These are phyloP conservation scores for Xestia c-nigrum DNA, from an alignment of 2,888 invertebrate species.

Conservation along the genomic window DNA sequence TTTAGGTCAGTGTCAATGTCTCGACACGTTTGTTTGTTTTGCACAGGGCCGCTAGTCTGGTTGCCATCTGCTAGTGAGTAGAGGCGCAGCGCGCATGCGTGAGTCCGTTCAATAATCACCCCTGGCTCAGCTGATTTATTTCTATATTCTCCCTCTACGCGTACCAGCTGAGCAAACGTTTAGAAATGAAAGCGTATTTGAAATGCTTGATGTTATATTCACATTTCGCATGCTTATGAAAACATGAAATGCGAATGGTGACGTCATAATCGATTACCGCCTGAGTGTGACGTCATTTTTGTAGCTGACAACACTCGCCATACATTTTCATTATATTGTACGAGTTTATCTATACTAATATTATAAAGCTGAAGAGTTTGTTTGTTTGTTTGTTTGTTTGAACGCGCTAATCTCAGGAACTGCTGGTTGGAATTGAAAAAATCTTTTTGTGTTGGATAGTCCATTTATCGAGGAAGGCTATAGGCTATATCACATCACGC, in stretches of 20 bases:
- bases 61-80: slow-evolving; percentile 65
- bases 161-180: slow-evolving; percentile 37
- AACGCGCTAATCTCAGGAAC: too few relatives aligned
- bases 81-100: slow-evolving; percentile 82
- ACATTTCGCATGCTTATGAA: slow-evolving; percentile 12
- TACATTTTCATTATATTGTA: slow-evolving; percentile 11
- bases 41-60: slow-evolving; percentile 77
- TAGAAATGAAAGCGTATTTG: slow-evolving; percentile 3
- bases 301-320: slow-evolving; percentile 18
- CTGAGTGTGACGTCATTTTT: slow-evolving; percentile 38
- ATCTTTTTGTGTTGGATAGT: too few relatives aligned
- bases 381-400: too few relatives aligned
- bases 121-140: slow-evolving; percentile 78
- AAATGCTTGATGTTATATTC: slow-evolving; percentile 24
- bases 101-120: slow-evolving; percentile 84
- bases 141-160: slow-evolving; percentile 45
- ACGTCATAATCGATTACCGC: slow-evolving; percentile 42
- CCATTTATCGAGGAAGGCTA: too few relatives aligned
- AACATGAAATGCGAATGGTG: slow-evolving; percentile 18
- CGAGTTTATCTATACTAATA: too few relatives aligned
- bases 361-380: too few relatives aligned
- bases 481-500: too few relatives aligned
- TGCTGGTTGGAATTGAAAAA: too few relatives aligned
- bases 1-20: slow-evolving; percentile 84
- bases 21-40: slow-evolving; percentile 86